These are phyloP conservation scores for Rhodophaea formosa DNA, from an alignment of 2,888 invertebrate species.

Conservation along the genomic window DNA sequence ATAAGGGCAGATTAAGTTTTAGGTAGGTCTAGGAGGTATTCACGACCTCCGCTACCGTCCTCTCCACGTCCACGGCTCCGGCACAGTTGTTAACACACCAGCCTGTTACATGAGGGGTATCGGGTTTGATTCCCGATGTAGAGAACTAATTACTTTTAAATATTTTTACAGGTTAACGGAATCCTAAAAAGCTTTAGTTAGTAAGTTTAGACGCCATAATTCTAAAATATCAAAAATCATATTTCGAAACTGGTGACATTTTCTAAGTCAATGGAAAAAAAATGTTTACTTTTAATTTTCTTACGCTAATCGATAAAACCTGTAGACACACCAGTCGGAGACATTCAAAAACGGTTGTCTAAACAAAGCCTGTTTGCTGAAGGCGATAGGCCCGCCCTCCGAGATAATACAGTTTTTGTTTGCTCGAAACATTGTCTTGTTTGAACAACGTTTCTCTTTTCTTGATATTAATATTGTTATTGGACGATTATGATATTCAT, in stretches of 20 bases:
- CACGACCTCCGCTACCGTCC: too few species aligned
- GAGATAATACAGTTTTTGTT: slow-evolving; percentile 31
- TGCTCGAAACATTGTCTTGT: slow-evolving; percentile 27
- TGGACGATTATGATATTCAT: slow-evolving; percentile 13
- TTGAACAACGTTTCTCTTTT: slow-evolving; percentile 26
- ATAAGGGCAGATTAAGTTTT: too few species aligned
- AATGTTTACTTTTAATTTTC: slow-evolving; percentile 17
- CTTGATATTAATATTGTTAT: slow-evolving; percentile 24
- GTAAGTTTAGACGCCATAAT: too few species aligned
- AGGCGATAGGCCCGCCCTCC: slow-evolving; percentile 26
- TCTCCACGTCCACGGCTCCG: too few species aligned
- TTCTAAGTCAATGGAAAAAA: not conserved
- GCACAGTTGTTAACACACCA: too few species aligned
- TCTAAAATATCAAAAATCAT: too few species aligned
- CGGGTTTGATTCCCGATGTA: too few species aligned
- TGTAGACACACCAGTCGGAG: slow-evolving; percentile 13
- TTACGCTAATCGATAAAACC: slow-evolving; percentile 23
- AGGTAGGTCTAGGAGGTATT: too few species aligned
- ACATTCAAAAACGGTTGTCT: slow-evolving; percentile 25
- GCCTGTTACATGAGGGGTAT: too few species aligned
- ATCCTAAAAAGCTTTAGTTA: too few species aligned
- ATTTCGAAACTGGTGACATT: not conserved
- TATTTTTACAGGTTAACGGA: too few species aligned
- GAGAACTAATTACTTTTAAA: too few species aligned
- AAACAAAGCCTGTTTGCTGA: slow-evolving; percentile 26